Percentiles rank a stretch among this genome's conserved stretches.
phyloP scores from a whole-genome alignment of 2,888 invertebrate genomes.

The Agonopterix alstromeriana region DNA sequence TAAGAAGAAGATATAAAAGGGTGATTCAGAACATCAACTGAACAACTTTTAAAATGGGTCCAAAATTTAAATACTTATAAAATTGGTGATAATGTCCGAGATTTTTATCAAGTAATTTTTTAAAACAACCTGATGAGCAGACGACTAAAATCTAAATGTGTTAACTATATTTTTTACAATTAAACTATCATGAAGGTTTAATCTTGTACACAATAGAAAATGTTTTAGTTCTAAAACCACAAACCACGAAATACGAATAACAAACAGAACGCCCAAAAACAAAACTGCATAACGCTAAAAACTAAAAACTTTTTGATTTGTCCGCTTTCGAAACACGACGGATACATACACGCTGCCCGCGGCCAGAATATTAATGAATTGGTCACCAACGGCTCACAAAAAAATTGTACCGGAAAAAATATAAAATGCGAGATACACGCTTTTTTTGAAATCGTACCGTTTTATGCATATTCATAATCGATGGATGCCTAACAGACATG shows the following conservation, averaged over 20 bases:
- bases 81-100: too few species aligned
- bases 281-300: slow-evolving; percentile 21
- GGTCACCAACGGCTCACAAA: slow-evolving; percentile 24
- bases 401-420: slow-evolving; percentile 16
- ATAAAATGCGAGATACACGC: slow-evolving; percentile 16
- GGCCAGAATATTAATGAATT: slow-evolving; percentile 45
- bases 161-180: too few species aligned
- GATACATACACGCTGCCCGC: slow-evolving; percentile 15
- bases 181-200: too few species aligned
- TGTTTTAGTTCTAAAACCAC: neutral
- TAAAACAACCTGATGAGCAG: too few species aligned
- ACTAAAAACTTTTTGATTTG: slow-evolving; percentile 25
- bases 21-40: too few species aligned
- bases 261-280: slow-evolving; percentile 7
- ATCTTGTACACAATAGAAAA: too few species aligned
- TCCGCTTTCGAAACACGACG: slow-evolving; percentile 17
- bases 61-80: too few species aligned
- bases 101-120: too few species aligned
- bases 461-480: slow-evolving; percentile 42
- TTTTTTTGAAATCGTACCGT: slow-evolving; percentile 17
- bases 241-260: slow-evolving; percentile 8
- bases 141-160: too few species aligned
- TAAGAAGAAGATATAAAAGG: too few species aligned
- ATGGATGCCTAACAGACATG: neutral
- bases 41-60: too few species aligned